Evolutionary conservation across 2,888 invertebrate species (phyloP), one percentile per base, ranked within the genome.

Genomic region (Caenorhabditis drosophilae): DNA sequence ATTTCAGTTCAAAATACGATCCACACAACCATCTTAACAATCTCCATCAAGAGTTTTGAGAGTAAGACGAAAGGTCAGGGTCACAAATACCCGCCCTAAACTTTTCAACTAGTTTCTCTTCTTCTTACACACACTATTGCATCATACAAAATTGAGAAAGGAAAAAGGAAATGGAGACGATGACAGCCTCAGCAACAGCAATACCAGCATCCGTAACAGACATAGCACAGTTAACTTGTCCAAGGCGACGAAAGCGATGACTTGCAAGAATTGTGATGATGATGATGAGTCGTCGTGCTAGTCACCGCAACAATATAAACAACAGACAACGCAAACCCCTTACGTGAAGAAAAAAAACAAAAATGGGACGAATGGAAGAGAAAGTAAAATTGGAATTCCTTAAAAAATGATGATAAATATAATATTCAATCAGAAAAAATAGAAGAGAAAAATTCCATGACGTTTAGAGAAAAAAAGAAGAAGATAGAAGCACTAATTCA

Each of bases 41-140:
- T n/a, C n/a, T n/a, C n/a, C n/a, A n/a, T n/a, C n/a, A n/a, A n/a
- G n/a, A n/a, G n/a, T n/a, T n/a, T n/a, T n/a, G n/a, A n/a, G 47
- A 47, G 47, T 20, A 47, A 34, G 47, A 27, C n/a, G 47, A 27
- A 26, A 47, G 35, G 36, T 36, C 36, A 36, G 36, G 36, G 36
- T n/a, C 36, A n/a, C 15, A n/a, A 36, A 12, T 4, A 4, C 7
- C 11, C 16, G 36, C n/a, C n/a, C n/a, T n/a, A n/a, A n/a, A n/a
- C n/a, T n/a, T n/a, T n/a, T n/a, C n/a, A n/a, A n/a, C 36, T 36
- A n/a, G 15, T 2, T n/a, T 2, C 15, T 27, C 44, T 45, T 15
- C 15, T n/a, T 25, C 20, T 7, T 22, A 15, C 27, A 31, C 12
- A 31, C 6, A 31, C 31, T 31, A 7, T 23, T 20, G 15, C 40